phyloP scores from a whole-genome alignment of 2,113 vertebrate species.

The Ursus arctos region DNA sequence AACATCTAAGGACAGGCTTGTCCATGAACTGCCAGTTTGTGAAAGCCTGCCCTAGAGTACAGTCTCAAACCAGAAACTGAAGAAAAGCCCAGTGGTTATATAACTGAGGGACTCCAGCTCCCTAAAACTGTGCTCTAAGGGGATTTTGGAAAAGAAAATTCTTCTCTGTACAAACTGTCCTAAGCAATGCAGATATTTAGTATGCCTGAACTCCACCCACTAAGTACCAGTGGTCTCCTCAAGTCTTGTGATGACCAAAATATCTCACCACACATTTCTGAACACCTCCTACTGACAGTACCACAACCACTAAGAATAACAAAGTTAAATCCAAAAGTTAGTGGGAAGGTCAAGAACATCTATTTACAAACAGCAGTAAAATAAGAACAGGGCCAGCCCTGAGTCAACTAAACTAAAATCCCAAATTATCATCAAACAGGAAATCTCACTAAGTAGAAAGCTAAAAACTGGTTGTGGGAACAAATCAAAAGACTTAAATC shows the following conservation, averaged over 20 bases:
- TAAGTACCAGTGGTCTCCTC: background rate
- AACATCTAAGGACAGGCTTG: background rate
- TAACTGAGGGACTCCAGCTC: background rate
- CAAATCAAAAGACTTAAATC: constrained; percentile 21
- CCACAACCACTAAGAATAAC: constrained; percentile 16
- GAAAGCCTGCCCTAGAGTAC: background rate
- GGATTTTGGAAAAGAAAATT: background rate
- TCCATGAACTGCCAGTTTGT: background rate
- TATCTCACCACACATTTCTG: background rate
- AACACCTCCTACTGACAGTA: constrained; percentile 9
- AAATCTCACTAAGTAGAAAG: constrained; percentile 43
- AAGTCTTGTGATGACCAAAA: background rate
- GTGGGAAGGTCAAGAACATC: constrained; percentile 36
- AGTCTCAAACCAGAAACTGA: background rate
- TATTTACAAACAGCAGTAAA: constrained; percentile 61
- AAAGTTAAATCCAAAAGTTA: constrained; percentile 1
- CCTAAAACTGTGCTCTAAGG: background rate
- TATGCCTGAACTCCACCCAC: background rate
- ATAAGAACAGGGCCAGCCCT: background rate
- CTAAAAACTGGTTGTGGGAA: background rate
- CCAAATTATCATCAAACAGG: constrained; percentile 40
- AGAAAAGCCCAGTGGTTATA: background rate
- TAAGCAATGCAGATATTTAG: background rate
- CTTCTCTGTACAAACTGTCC: background rate
- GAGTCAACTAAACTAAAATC: constrained; percentile 50